Conservation (phyloP, 2,113 vertebrate species). For the Tringa solitaria region DNA sequence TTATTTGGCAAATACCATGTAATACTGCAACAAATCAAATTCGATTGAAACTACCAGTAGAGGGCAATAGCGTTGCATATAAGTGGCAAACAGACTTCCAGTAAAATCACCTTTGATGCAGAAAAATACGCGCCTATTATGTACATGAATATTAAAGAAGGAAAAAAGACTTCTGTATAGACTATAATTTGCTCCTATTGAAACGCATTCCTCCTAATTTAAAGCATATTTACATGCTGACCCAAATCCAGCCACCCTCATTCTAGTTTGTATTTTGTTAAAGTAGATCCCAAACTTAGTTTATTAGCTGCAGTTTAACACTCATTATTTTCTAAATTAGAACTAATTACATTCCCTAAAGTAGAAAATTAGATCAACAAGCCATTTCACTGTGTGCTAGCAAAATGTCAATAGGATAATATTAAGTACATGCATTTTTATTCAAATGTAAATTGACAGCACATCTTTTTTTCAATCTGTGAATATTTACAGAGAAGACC, state of each 20-base stretch:
- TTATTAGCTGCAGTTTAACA: constrained; percentile 55
- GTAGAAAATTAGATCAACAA: constrained; percentile 63
- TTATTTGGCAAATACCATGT: not conserved
- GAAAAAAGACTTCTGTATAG: not conserved
- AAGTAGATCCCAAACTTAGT: constrained; percentile 40
- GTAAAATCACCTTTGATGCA: not conserved
- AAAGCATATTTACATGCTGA: constrained; percentile 21
- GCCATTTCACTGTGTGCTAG: constrained; percentile 24
- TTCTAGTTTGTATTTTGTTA: not conserved
- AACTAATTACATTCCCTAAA: constrained; percentile 59
- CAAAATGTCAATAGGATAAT: constrained; percentile 55
- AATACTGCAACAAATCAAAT: not conserved
- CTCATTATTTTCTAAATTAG: constrained; percentile 58
- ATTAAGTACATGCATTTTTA: constrained; percentile 43
- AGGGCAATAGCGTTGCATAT: constrained; percentile 56
- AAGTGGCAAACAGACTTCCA: not conserved
- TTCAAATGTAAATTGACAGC: constrained; percentile 41
- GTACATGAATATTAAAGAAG: constrained; percentile 8
- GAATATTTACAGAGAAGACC: constrained; percentile 27
- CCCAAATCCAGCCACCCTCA: not conserved
- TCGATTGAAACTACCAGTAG: constrained; percentile 7
- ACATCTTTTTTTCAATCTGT: not conserved
- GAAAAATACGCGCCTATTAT: not conserved
- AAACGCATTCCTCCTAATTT: constrained; percentile 12
- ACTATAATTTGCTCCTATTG: constrained; percentile 18